Conservation (phyloP, 2,888 invertebrate species). For the Leptinotarsa rubiginosa region DNA sequence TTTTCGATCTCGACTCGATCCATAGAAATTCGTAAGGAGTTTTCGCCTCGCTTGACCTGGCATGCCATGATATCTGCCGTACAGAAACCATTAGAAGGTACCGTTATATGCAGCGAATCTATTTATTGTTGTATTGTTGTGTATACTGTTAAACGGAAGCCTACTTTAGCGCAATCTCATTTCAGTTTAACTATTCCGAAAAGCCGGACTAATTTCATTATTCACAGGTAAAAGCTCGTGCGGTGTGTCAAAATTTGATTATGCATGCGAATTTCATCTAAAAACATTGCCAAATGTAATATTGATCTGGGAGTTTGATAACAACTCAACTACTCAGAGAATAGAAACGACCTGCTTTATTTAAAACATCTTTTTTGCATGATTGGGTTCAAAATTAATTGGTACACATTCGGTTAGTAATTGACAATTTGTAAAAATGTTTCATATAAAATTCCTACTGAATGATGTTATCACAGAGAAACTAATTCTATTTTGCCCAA, state of each 20-base stretch:
- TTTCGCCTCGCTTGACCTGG: conserved; percentile 47
- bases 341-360: too few relatives aligned
- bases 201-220: background rate
- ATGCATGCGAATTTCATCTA: background rate
- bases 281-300: too few relatives aligned
- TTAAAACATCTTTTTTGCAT: too few relatives aligned
- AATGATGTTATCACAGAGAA: too few relatives aligned
- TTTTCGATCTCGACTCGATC: conserved; percentile 14
- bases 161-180: conserved; percentile 37
- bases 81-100: conserved; percentile 47
- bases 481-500: too few relatives aligned
- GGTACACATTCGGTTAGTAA: too few relatives aligned
- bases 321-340: too few relatives aligned
- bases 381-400: too few relatives aligned
- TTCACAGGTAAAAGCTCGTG: background rate
- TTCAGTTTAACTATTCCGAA: conserved; percentile 16
- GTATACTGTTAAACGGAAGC: conserved; percentile 55
- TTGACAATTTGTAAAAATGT: too few relatives aligned
- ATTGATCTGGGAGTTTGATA: too few relatives aligned
- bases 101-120: conserved; percentile 52
- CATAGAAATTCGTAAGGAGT: conserved; percentile 17
- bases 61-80: conserved; percentile 37
- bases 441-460: too few relatives aligned
- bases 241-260: background rate
- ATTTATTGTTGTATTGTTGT: conserved; percentile 45